Evolutionary conservation across 1,140 invertebrate genomes (phyloP).

Genomic region (Pseudomyrmex cubaensis): DNA sequence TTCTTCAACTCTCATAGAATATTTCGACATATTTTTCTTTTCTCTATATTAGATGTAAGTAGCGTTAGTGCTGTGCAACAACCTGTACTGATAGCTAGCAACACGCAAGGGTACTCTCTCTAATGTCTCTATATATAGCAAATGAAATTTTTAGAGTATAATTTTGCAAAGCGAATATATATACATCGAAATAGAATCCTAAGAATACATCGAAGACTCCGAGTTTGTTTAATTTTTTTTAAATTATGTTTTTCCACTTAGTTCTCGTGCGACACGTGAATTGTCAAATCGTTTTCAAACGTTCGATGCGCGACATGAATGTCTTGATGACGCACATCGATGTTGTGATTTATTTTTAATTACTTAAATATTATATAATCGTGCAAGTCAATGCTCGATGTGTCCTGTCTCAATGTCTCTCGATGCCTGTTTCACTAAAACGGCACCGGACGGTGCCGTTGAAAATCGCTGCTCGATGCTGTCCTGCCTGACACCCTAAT

Average conservation of each 20-base stretch:
- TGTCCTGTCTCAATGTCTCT: constrained; percentile 78
- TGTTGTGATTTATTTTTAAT: constrained; percentile 53
- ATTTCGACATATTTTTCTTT: not conserved
- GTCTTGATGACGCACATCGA: constrained; percentile 17
- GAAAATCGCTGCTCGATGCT: constrained; percentile 79
- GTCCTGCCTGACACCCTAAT: constrained; percentile 81
- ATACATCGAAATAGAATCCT: not conserved
- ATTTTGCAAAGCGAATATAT: not conserved
- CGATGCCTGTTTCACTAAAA: constrained; percentile 72
- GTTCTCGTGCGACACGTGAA: not conserved
- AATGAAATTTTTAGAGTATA: constrained; percentile 17
- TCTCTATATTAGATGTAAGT: constrained; percentile 1
- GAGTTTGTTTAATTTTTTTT: not conserved
- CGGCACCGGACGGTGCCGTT: constrained; percentile 77
- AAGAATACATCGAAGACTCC: not conserved
- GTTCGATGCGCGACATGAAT: not conserved
- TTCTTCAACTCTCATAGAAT: too few species aligned
- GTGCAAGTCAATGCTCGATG: constrained; percentile 76
- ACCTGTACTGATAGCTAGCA: constrained; percentile 14
- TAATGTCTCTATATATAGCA: constrained; percentile 6
- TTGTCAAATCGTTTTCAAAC: not conserved
- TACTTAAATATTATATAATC: constrained; percentile 58
- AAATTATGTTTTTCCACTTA: not conserved
- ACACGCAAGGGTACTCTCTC: not conserved
- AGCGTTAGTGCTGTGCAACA: constrained; percentile 29